Base-by-base conservation (phyloP, 2,888 invertebrate genomes). In the Petrophora chlorosata region DNA sequence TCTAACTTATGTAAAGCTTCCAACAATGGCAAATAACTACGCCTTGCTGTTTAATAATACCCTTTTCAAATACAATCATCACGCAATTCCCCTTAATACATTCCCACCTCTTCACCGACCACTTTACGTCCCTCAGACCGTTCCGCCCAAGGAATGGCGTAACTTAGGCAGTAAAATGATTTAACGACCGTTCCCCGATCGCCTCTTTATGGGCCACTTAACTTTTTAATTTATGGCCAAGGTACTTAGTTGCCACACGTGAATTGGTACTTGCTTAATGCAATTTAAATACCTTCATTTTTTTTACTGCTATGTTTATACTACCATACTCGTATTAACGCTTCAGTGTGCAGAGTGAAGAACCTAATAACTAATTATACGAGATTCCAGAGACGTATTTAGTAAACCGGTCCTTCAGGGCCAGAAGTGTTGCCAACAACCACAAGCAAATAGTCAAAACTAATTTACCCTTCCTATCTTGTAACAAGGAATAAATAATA, bases 131-230 rank as follows among this genome's bases (percentile, higher is more conserved):
- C 43, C 40, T 41, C 30, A 15, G 25, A 30, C 47, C 52, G 59
- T 67, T 69, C 63, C 14, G 14, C 25, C 51, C 35, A 61, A 64
- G 65, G 73, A 79, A 80, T 70, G 70, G 69, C 54, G 55, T 63
- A 77, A 81, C 61, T 81, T 80, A 32, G 62, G 52, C 69, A 69
- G 66, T 80, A 70, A 80, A 79, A 77, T 78, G 68, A 80, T 77
- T 77, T 82, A 80, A 76, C 57, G 66, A 65, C 65, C 59, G 54
- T 68, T 58, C 66, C 63, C 46, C 52, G 58, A 62, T 73, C 65
- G 67, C 52, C 41, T 65, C 65, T 79, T 79, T 76, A 79, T 73
- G 50, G 63, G 43, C 59, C 72, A 76, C 70, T 79, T 77, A 73
- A 77, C 67, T 78, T 78, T 81, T 74, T 73, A 79, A 79, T 79